Evolutionary conservation across 2,888 invertebrate genomes (phyloP), one percentile per base, ranked within the genome.

Genomic region (Plusia festucae): DNA sequence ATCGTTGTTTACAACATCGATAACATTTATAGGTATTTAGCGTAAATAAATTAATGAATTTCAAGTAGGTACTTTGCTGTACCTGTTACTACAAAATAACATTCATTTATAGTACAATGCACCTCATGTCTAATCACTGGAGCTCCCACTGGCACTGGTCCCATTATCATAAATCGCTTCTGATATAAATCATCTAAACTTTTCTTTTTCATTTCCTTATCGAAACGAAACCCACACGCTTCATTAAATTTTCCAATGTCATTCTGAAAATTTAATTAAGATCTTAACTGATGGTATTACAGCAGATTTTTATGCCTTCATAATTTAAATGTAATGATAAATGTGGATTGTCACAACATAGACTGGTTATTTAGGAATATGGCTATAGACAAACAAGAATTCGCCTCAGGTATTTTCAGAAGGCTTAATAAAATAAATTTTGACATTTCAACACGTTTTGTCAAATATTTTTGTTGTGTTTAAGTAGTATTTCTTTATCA

Each of bases 231-330:
- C 54, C 53, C n/a, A 24, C 16, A 54, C 52, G 34, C 40, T 49
- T 60, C 59, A 54, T 76, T 46, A 56, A 64, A 54, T 60, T 68
- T 53, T 52, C 15, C 49, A 60, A 68, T 60, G 24, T 46, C 40
- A 60, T 58, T 60, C 60, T 56, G 15, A 70, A 71, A 70, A 60
- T 66, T 68, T 73, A 78, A 82, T 82, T 78, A 73, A 68, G 78
- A 76, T 59, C 55, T 58, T 61, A 76, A 75, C 74, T 79, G 73
- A 77, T 81, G 68, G 74, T 78, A 76, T 76, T 60, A 68, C 72
- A 71, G 70, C 69, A 76, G 54, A 65, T 65, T 76, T 80, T 77
- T 60, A 67, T 77, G 82, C 74, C 60, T 67, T 62, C 78, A 78
- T 84, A 82, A 84, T 82, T 78, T 76, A 71, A 55, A 69, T 49